Percentiles rank a stretch among this genome's conserved stretches.
These are phyloP conservation scores for Hippocampus comes DNA, from an alignment of 2,113 vertebrate genomes.

Conservation along the genomic window DNA sequence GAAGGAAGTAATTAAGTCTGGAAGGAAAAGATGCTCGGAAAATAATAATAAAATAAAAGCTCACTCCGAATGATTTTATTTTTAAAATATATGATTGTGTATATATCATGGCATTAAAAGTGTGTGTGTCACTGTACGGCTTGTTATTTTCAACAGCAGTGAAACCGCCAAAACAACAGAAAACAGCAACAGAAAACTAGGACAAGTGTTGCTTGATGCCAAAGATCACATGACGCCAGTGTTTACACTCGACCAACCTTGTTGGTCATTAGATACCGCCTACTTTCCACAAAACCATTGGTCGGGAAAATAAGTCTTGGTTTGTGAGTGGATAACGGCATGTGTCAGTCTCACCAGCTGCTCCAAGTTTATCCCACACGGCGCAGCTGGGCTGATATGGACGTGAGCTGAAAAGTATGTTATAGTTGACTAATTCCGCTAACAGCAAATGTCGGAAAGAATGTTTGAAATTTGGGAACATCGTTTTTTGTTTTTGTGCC, in stretches of 20 bases:
- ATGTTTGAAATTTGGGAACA: background rate
- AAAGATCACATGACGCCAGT: conserved; percentile 54
- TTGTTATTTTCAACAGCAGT: background rate
- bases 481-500: background rate
- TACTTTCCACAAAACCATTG: conserved; percentile 25
- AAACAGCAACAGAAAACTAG: conserved; percentile 10
- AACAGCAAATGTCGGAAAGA: background rate
- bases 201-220: background rate
- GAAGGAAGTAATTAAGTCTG: too few relatives aligned
- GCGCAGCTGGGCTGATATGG: conserved; percentile 49
- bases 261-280: conserved; percentile 4
- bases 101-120: background rate
- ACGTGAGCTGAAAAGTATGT: conserved; percentile 62
- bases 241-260: conserved; percentile 42
- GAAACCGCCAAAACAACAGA: background rate
- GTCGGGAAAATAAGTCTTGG: background rate
- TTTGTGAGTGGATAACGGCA: conserved; percentile 12
- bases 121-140: background rate
- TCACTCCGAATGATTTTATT: too few relatives aligned
- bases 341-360: conserved; percentile 50
- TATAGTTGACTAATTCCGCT: conserved; percentile 25
- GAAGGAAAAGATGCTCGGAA: background rate
- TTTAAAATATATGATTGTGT: background rate
- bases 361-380: background rate
- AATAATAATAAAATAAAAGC: background rate